These are phyloP conservation scores for Emmelina monodactyla DNA, from an alignment of 2,888 invertebrate species.

Conservation along the genomic window DNA sequence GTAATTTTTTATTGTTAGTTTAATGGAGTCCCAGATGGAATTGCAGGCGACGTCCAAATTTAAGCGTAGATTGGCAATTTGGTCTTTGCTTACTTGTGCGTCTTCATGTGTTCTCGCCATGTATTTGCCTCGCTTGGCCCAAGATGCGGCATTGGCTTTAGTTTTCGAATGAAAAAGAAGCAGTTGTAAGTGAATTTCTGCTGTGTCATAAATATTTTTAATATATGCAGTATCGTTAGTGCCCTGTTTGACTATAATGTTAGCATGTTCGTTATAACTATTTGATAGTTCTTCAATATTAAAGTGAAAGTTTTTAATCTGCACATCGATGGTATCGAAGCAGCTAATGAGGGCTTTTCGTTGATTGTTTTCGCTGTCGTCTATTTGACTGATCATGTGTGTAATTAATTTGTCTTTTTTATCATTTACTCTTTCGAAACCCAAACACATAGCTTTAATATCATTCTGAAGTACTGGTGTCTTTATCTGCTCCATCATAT, in stretches of 20 bases:
- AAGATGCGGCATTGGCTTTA: constrained; percentile 36
- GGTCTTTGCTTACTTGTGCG: constrained; percentile 30
- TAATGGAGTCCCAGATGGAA: constrained; percentile 46
- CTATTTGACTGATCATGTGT: constrained; percentile 62
- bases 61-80: constrained; percentile 41
- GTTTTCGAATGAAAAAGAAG: constrained; percentile 39
- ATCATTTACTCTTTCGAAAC: constrained; percentile 61
- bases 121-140: constrained; percentile 48
- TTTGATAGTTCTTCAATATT: constrained; percentile 38
- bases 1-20: constrained; percentile 40
- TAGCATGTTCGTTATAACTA: constrained; percentile 32
- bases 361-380: constrained; percentile 71
- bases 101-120: constrained; percentile 54
- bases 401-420: constrained; percentile 68
- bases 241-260: constrained; percentile 27
- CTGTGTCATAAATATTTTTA: constrained; percentile 32
- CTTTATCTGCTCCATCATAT: constrained; percentile 47
- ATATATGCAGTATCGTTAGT: constrained; percentile 28
- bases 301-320: constrained; percentile 55
- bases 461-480: constrained; percentile 46
- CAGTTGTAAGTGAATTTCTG: constrained; percentile 49
- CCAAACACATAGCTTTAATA: constrained; percentile 46
- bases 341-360: constrained; percentile 70
- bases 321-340: constrained; percentile 67
- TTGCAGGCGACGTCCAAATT: constrained; percentile 43